Percentiles rank a stretch among this genome's conserved stretches.
Evolutionary conservation across 2,113 vertebrate species (phyloP).

Genomic region (Microtus pennsylvanicus): DNA sequence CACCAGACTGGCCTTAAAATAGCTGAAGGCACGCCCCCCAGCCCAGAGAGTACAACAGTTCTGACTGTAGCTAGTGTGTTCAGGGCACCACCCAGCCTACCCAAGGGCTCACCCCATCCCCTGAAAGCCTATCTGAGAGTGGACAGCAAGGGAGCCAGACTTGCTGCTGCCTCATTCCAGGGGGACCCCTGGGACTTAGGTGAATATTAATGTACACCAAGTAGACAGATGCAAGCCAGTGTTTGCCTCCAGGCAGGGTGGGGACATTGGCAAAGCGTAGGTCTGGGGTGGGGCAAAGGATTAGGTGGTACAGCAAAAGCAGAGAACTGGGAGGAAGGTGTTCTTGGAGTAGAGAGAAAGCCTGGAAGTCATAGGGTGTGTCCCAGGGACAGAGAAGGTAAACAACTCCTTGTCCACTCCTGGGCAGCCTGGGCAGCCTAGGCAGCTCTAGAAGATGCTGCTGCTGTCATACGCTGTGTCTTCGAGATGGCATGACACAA

Average conservation of each 20-base stretch:
- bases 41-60: constrained; percentile 62
- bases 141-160: background rate
- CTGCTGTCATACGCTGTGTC: rapidly evolving
- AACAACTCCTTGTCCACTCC: background rate
- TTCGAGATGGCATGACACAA: too few relatives aligned
- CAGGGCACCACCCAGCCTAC: background rate
- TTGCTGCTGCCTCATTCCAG: background rate
- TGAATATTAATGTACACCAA: constrained; percentile 9
- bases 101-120: background rate
- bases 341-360: background rate
- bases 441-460: too few relatives aligned
- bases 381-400: background rate
- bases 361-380: background rate
- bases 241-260: background rate
- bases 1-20: constrained; percentile 81
- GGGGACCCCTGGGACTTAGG: background rate
- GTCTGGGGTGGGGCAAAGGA: background rate
- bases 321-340: background rate
- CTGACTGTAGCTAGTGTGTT: constrained; percentile 48
- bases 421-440: background rate
- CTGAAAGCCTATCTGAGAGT: constrained; percentile 68
- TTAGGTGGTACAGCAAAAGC: background rate
- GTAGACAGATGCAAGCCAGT: background rate
- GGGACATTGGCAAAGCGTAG: background rate
- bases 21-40: constrained; percentile 55